These are phyloP conservation scores for Cataglyphis albicans DNA, from an alignment of 2,888 invertebrate genomes.

Conservation along the genomic window DNA sequence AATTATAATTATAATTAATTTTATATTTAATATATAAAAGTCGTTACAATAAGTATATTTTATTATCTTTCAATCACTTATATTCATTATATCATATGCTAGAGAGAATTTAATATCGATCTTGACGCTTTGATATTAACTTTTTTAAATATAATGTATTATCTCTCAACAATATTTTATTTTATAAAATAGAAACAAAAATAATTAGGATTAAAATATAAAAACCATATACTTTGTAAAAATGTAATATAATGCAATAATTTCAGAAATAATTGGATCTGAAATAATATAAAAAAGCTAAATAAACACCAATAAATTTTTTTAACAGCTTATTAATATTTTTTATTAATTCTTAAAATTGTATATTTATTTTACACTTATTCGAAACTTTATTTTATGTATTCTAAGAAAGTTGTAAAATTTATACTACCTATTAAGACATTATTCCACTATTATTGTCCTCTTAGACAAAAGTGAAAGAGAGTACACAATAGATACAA, in stretches of 20 bases:
- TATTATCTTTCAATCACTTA: neutral
- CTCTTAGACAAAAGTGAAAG: neutral
- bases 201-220: neutral
- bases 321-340: neutral
- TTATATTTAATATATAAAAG: too few relatives aligned
- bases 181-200: conserved; percentile 8
- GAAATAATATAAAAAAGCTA: neutral
- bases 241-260: neutral
- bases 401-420: neutral
- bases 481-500: neutral
- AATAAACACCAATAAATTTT: neutral
- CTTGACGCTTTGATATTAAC: neutral
- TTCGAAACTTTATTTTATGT: neutral
- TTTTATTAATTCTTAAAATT: neutral
- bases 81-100: neutral
- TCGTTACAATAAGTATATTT: neutral
- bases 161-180: neutral
- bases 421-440: neutral
- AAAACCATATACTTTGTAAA: neutral
- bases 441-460: neutral
- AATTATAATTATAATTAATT: too few relatives aligned
- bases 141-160: neutral
- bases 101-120: neutral
- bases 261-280: neutral
- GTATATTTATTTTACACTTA: neutral